Conservation (phyloP, 2,888 invertebrate genomes). For the Spatulosminthurus flaviceps region DNA sequence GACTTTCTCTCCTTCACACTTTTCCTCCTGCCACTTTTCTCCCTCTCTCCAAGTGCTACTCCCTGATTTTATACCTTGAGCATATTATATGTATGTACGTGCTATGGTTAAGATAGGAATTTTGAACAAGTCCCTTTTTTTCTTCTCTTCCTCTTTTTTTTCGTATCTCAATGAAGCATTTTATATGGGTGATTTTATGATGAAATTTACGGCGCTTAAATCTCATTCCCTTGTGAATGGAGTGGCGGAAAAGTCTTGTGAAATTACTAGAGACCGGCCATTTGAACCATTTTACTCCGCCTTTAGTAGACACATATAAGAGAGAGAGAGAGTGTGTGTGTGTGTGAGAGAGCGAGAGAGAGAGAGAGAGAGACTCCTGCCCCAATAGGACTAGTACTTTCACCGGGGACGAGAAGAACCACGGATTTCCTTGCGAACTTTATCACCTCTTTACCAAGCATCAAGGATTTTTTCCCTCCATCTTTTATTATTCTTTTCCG, state of each 20-base stretch:
- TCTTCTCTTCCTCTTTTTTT: not conserved
- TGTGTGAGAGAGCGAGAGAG: no score
- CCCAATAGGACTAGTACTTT: no score
- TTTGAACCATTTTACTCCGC: not conserved
- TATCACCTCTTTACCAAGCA: no score
- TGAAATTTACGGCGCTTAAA: slow-evolving; percentile 57
- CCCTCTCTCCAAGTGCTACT: not conserved
- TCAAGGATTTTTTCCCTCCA: no score
- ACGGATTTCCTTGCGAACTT: no score
- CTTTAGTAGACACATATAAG: not conserved
- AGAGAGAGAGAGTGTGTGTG: not conserved
- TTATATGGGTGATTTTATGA: slow-evolving; percentile 57
- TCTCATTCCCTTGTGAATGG: slow-evolving; percentile 50
- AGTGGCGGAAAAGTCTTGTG: slow-evolving; percentile 28
- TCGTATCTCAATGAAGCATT: slow-evolving; percentile 41
- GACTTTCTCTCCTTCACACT: not conserved
- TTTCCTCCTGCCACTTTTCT: not conserved
- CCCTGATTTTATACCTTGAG: no score
- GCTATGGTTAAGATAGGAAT: no score
- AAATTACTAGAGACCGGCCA: not conserved
- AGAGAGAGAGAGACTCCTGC: not conserved
- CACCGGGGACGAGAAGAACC: no score
- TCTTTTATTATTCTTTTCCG: no score
- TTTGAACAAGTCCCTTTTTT: not conserved
- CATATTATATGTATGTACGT: no score